Percentiles rank a stretch among this genome's conserved stretches.
These are phyloP conservation scores for Tipula confusa DNA, from an alignment of 2,888 invertebrate genomes.

Conservation along the genomic window DNA sequence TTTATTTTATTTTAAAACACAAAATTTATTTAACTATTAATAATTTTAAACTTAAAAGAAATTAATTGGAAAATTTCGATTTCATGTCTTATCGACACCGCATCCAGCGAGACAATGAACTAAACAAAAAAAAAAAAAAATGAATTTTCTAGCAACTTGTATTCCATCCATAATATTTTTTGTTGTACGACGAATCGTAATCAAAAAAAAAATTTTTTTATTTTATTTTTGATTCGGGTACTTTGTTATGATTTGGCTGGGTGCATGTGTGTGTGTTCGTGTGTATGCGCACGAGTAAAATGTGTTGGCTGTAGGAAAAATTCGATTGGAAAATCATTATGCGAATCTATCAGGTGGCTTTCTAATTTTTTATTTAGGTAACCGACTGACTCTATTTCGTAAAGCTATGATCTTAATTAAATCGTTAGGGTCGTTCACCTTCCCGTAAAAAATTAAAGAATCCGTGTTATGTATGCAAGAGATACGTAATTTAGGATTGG, in stretches of 20 bases:
- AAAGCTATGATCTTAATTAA: no score
- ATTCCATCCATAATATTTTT: background rate
- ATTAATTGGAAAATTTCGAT: background rate
- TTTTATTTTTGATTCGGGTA: background rate
- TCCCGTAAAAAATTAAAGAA: no score
- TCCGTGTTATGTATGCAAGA: no score
- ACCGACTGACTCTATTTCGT: no score
- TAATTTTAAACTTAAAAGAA: no score
- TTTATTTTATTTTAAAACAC: background rate
- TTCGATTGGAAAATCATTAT: background rate
- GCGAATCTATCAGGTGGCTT: background rate
- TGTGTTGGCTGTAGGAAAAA: no score
- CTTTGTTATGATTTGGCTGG: background rate
- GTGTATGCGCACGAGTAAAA: background rate
- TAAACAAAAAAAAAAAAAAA: slow-evolving; percentile 8
- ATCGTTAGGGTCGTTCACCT: no score
- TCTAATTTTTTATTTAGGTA: background rate
- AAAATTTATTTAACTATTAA: no score
- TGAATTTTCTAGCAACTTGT: background rate
- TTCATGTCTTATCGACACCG: slow-evolving; percentile 14
- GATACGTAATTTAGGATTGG: no score
- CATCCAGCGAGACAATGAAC: slow-evolving; percentile 28
- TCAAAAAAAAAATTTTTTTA: background rate
- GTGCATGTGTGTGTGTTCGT: background rate
- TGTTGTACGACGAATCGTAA: background rate